Conservation (phyloP, 2,797 vertebrate species). For the Alfaro cultratus region DNA sequence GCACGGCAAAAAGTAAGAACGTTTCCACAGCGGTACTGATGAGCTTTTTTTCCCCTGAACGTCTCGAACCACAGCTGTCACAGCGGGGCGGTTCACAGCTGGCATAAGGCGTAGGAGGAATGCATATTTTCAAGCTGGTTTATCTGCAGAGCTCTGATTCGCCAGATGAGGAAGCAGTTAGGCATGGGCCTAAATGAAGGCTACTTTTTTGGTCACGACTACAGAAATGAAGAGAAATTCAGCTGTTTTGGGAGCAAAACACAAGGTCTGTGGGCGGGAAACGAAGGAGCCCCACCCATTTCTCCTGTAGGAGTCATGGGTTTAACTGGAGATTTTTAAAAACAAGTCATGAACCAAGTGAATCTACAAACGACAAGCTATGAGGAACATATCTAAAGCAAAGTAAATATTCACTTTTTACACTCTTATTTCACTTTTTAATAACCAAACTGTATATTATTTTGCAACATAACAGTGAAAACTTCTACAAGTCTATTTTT, state of each 20-base stretch:
- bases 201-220: not conserved
- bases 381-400: not conserved
- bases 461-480: not conserved
- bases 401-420: not conserved
- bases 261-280: not conserved
- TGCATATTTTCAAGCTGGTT: constrained; percentile 58
- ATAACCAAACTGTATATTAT: not conserved
- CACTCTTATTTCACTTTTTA: not conserved
- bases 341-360: not conserved
- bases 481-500: not conserved
- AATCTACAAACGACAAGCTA: not conserved
- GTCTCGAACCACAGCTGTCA: constrained; percentile 19
- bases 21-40: constrained; percentile 42
- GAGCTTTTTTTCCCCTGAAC: constrained; percentile 56
- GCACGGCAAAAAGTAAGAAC: constrained; percentile 19
- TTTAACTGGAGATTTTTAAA: not conserved
- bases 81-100: constrained; percentile 19
- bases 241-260: not conserved
- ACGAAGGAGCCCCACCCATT: not conserved
- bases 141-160: constrained; percentile 24
- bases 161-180: not conserved
- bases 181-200: not conserved
- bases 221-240: not conserved
- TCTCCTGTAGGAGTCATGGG: not conserved
- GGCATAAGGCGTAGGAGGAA: constrained; percentile 59